Base-by-base conservation (phyloP, 2,113 vertebrate species). In the Tinamus guttatus region DNA sequence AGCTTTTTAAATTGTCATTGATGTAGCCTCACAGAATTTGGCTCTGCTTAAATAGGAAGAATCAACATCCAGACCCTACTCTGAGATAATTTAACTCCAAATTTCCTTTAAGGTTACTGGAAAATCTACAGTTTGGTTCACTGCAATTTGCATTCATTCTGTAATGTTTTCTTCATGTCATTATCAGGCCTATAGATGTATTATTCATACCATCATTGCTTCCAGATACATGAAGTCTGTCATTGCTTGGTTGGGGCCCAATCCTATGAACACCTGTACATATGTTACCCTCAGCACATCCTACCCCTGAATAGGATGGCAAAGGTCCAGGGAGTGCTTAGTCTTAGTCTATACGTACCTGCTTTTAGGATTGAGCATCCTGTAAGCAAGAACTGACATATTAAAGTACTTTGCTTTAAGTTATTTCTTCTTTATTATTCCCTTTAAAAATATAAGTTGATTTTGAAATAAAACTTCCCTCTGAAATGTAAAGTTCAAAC, bases 401-500 rank as follows among this genome's bases (percentile, higher is more conserved):
- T 7, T 9, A 56, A 83, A 70, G 4, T n/a, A 63, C 41, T 51
- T 74, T 45, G 13, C 9, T 52, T 38, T 81, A 92, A 90, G 78
- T 94, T 93, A 56, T 76, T 82, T 34, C 81, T 84, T 85, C 75
- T 91, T 90, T 92, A 89, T 79, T 78, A 90, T 90, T 92, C 81
- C 5, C 52, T 92, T 94, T 87, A 79, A 81, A 93, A 93, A 78
- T 22, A 2, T 41, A 86, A 56, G 77, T 71, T 87, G 60, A 69
- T 89, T 92, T 92, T 84, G 78, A 84, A 93, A 60, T 84, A 73
- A 90, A 94, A 9, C 32, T 56, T 69, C 38, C 22, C 4, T 81
- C 62, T 84, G 93, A 95, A 90, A 91, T 83, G 17, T 38, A 56
- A 94, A 84, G 69, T 92, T 96, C 83, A 95, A 93, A 89, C 34